Conservation (phyloP, 2,113 vertebrate species). For the Trematocara stigmaticum region DNA sequence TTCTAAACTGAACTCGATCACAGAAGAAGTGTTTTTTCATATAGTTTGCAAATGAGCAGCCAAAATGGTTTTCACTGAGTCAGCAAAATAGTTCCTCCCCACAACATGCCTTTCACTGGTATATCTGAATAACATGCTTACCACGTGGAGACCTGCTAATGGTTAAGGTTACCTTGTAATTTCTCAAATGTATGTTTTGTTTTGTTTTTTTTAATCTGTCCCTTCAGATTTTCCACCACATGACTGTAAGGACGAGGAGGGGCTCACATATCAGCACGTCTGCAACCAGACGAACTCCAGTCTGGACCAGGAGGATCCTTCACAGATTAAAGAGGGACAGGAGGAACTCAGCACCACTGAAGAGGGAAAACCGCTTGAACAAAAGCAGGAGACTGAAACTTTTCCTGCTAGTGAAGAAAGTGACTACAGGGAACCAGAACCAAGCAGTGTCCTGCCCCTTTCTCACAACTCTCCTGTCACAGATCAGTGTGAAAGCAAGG, state of each 20-base stretch:
- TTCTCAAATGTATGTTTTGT: neutral
- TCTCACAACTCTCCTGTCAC: neutral
- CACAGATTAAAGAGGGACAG: neutral
- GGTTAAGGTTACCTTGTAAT: neutral
- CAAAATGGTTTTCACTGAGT: neutral
- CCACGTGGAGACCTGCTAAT: neutral
- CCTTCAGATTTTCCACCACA: neutral
- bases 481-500: neutral
- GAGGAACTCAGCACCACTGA: neutral
- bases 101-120: neutral
- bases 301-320: neutral
- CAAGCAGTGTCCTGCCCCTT: neutral
- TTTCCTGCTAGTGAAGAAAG: neutral
- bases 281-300: neutral
- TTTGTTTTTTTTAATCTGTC: neutral
- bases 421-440: neutral
- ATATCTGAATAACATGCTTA: neutral
- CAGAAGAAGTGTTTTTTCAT: neutral
- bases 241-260: neutral
- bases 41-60: neutral
- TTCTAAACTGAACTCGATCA: neutral
- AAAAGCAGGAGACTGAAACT: neutral
- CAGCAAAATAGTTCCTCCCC: neutral
- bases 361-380: accelerated
- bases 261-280: neutral